Base-by-base conservation (phyloP, 2,113 vertebrate species). In the Anolis sagrei region DNA sequence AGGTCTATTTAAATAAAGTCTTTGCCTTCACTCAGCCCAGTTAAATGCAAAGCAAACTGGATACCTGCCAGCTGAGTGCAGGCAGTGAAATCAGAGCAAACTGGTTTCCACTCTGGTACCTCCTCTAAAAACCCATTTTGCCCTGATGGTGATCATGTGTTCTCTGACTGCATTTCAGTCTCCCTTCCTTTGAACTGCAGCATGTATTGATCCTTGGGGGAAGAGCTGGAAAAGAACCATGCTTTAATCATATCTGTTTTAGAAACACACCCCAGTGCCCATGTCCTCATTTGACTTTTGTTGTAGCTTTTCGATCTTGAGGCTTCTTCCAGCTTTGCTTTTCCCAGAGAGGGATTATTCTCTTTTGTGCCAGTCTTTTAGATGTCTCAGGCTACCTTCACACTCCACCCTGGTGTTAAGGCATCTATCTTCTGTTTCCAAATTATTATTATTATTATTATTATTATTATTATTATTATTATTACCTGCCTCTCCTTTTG, bases 201-300 rank as follows among this genome's bases (percentile, higher is more conserved):
- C 11, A 4, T 29, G 10, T 0, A 29, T 79, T 73, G 89, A 86
- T 82, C 80, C 76, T 87, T 77, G 39, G 68, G 21, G 48, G 1
- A 49, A 92, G 66, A 82, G 85, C 27, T 78, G 81, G 69, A 93
- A 86, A 36, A 29, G 85, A 69, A 44, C 70, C 85, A 39, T 82
- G 82, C 49, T 74, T 36, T 39, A 39, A 10, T 73, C 18, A 2
- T 2, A 58, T 58, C 54, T 58, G 2, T 16, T 58, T 58, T 58
- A 58, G 54, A 58, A 13, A 16, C 54, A 58, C 54, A 58, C 54
- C 54, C 54, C 54, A 58, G 18, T 58, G 54, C 54, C 54, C 54
- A 58, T 58, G 54, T 2, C 54, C 54, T 58, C 14, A 58, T 58
- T 58, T 58, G 54, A 58, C 54, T 58, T 58, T 58, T 18, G 18